Evolutionary conservation across 2,113 vertebrate species (phyloP).

Genomic region (Ceuthmochares aereus): DNA sequence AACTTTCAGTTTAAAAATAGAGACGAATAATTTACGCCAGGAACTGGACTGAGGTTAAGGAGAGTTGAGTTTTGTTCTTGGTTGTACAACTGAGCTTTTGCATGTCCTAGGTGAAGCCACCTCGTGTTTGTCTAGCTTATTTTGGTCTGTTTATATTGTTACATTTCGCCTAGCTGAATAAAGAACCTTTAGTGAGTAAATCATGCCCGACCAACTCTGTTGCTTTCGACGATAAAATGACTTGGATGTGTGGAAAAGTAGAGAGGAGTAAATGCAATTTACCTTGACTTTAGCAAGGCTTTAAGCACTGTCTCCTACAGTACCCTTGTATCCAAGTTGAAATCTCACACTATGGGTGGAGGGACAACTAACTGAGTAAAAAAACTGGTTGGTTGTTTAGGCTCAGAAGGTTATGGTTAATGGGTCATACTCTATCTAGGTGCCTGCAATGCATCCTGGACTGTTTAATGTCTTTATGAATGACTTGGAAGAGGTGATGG

Average conservation of each 20-base stretch:
- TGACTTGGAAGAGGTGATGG: neutral
- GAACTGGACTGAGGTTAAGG: neutral
- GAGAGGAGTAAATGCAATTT: neutral
- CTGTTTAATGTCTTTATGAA: neutral
- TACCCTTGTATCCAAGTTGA: neutral
- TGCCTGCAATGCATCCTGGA: neutral
- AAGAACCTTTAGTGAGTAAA: neutral
- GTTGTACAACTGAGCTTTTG: neutral
- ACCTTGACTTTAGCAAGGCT: neutral
- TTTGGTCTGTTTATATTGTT: neutral
- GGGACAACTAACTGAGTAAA: neutral
- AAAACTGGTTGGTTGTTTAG: neutral
- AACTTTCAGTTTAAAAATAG: conserved; percentile 20
- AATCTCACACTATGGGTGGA: neutral
- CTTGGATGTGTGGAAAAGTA: neutral
- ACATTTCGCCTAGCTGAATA: neutral
- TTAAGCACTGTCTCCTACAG: neutral
- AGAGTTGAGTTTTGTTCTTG: neutral
- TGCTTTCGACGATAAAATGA: neutral
- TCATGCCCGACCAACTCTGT: neutral
- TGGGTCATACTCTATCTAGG: neutral
- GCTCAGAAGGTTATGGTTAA: neutral
- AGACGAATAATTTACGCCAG: neutral
- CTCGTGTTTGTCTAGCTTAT: neutral
- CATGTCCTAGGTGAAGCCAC: neutral